phyloP scores from a whole-genome alignment of 2,888 invertebrate species.

The Calameuta idolon region DNA sequence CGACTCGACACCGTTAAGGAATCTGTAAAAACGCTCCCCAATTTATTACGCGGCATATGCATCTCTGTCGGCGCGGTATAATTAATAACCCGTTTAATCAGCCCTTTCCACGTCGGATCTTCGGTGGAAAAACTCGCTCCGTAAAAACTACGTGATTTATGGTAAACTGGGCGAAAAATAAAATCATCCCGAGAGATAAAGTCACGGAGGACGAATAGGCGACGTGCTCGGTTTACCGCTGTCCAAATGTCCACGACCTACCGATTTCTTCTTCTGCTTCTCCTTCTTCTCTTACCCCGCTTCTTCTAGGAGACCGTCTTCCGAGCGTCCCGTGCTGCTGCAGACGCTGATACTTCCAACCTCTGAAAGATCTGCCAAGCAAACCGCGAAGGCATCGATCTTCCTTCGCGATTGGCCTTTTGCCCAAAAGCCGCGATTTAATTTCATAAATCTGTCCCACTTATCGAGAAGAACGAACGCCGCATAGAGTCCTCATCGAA shows the following conservation, averaged over 20 bases:
- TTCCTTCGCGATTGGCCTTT: not conserved
- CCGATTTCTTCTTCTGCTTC: not conserved
- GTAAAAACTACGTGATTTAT: slow-evolving; percentile 59
- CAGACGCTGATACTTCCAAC: too few species aligned
- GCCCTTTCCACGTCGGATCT: slow-evolving; percentile 44
- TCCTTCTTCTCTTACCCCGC: not conserved
- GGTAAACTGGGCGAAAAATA: slow-evolving; percentile 36
- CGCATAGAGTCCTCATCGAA: not conserved
- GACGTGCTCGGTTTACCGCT: not conserved
- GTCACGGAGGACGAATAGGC: slow-evolving; percentile 38
- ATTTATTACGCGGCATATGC: slow-evolving; percentile 26
- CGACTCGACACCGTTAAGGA: slow-evolving; percentile 3
- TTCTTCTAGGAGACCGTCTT: not conserved
- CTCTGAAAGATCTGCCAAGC: not conserved
- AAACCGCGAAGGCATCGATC: slow-evolving; percentile 6
- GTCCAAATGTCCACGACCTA: slow-evolving; percentile 3
- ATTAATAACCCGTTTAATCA: slow-evolving; percentile 63
- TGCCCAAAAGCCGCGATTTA: slow-evolving; percentile 1
- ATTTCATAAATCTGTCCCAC: not conserved
- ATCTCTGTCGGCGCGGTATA: slow-evolving; percentile 37
- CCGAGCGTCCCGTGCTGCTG: not conserved
- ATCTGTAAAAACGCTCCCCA: slow-evolving; percentile 21
- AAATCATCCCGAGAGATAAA: slow-evolving; percentile 31
- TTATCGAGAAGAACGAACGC: not conserved
- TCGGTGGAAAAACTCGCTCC: slow-evolving; percentile 39